Evolutionary conservation across 1,140 invertebrate species (phyloP).

Genomic region (Triops cancriformis): DNA sequence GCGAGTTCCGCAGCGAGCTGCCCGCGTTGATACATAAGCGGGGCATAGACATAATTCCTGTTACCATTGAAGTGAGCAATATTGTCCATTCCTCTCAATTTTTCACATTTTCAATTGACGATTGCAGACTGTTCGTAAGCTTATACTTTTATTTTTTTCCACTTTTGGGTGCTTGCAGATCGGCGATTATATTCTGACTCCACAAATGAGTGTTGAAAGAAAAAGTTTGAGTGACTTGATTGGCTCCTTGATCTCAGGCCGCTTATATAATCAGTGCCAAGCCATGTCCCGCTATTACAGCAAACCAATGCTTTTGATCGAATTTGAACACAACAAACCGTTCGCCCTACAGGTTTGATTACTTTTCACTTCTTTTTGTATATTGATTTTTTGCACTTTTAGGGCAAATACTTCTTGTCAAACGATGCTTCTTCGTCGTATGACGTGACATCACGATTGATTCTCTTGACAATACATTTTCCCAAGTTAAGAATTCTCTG

Average conservation of each 20-base stretch:
- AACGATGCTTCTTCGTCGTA: slow-evolving; percentile 58
- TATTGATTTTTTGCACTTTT: slow-evolving; percentile 32
- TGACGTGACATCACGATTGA: slow-evolving; percentile 60
- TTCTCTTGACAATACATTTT: slow-evolving; percentile 90
- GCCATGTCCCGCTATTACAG: slow-evolving; percentile 81
- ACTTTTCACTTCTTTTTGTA: background rate
- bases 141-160: no score
- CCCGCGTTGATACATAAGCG: slow-evolving; percentile 87
- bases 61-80: slow-evolving; percentile 65
- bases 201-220: slow-evolving; percentile 90
- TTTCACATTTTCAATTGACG: no score
- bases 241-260: slow-evolving; percentile 86
- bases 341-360: slow-evolving; percentile 69
- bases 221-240: slow-evolving; percentile 97
- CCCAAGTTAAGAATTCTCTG: slow-evolving; percentile 84
- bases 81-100: slow-evolving; percentile 18
- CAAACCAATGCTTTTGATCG: slow-evolving; percentile 86
- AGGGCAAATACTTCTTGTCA: slow-evolving; percentile 71
- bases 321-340: slow-evolving; percentile 90
- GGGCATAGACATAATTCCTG: slow-evolving; percentile 86
- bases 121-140: no score
- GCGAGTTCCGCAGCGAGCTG: slow-evolving; percentile 94
- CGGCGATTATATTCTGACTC: slow-evolving; percentile 95
- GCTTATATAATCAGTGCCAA: slow-evolving; percentile 88
- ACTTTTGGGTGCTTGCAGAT: slow-evolving; percentile 50